A percentile compares a stretch with the other conserved stretches of the same genome.
Evolutionary conservation across 2,113 vertebrate genomes (phyloP).

Genomic region (Calidris pugnax): DNA sequence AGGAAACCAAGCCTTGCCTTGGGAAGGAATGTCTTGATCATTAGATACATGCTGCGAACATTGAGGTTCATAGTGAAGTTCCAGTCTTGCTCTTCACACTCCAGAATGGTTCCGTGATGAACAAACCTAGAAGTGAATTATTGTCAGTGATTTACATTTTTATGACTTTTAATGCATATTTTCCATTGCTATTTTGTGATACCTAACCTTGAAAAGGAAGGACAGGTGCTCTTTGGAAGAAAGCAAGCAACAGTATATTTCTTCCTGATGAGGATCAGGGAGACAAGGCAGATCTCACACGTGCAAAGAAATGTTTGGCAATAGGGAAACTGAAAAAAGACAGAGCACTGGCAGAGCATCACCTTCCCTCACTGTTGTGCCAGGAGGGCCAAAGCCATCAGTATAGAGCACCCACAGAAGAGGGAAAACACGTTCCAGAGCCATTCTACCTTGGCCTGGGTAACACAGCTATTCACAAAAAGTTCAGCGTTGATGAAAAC

Average conservation of each 20-base stretch:
- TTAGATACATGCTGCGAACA: conserved; percentile 93
- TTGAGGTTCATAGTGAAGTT: conserved; percentile 93
- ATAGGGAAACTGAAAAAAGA: not conserved
- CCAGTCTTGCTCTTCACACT: conserved; percentile 92
- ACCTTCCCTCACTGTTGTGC: not conserved
- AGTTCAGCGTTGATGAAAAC: not conserved
- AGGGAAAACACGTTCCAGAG: not conserved
- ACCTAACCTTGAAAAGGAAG: not conserved
- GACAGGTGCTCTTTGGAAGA: not conserved
- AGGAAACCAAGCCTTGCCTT: conserved; percentile 75
- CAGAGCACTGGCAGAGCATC: not conserved
- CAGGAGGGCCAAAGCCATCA: not conserved
- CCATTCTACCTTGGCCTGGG: not conserved
- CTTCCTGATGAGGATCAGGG: not conserved
- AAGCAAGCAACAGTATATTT: not conserved
- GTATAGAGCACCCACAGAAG: fast-evolving
- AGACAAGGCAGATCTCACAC: not conserved
- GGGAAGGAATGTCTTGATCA: conserved; percentile 91
- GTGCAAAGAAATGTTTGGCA: not conserved
- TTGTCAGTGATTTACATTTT: not conserved
- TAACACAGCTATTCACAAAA: not conserved
- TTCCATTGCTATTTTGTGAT: not conserved
- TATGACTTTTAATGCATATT: not conserved
- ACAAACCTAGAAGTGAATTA: conserved; percentile 81
- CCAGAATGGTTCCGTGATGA: conserved; percentile 89